phyloP scores from a whole-genome alignment of 2,888 invertebrate species.

The Drosophila meridiana region DNA sequence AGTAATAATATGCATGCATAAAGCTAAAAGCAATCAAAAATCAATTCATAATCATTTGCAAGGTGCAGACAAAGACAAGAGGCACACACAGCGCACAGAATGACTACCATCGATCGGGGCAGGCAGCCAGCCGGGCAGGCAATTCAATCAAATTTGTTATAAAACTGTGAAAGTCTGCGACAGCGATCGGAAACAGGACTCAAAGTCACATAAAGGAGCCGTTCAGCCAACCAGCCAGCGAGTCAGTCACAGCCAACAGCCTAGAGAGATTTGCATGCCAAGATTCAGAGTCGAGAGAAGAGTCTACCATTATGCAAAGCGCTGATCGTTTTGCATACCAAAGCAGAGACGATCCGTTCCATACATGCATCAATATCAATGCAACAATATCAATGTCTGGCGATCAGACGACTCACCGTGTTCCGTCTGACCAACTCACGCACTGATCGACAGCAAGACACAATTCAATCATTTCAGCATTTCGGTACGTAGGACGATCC shows the following conservation, averaged over 20 bases:
- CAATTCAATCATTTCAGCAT: slow-evolving; percentile 81
- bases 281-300: slow-evolving; percentile 18
- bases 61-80: slow-evolving; percentile 66
- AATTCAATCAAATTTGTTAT: slow-evolving; percentile 83
- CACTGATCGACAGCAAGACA: slow-evolving; percentile 80
- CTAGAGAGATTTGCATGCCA: slow-evolving; percentile 56
- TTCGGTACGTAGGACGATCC: slow-evolving; percentile 65
- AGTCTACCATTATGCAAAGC: slow-evolving; percentile 68
- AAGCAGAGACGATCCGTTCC: slow-evolving; percentile 27
- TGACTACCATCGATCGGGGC: slow-evolving; percentile 12
- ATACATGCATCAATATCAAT: slow-evolving; percentile 45
- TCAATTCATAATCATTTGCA: slow-evolving; percentile 84
- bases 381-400: slow-evolving; percentile 54
- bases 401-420: slow-evolving; percentile 49
- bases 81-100: neutral
- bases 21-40: slow-evolving; percentile 81
- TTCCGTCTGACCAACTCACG: slow-evolving; percentile 58
- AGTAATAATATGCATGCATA: slow-evolving; percentile 52
- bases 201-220: slow-evolving; percentile 52
- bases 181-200: slow-evolving; percentile 79
- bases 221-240: slow-evolving; percentile 1
- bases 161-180: slow-evolving; percentile 78
- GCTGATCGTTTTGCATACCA: slow-evolving; percentile 73
- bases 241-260: neutral
- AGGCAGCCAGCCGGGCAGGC: slow-evolving; percentile 38